Evolutionary conservation across 2,797 vertebrate genomes (phyloP).

Genomic region (Microctenopoma steveboyesi): DNA sequence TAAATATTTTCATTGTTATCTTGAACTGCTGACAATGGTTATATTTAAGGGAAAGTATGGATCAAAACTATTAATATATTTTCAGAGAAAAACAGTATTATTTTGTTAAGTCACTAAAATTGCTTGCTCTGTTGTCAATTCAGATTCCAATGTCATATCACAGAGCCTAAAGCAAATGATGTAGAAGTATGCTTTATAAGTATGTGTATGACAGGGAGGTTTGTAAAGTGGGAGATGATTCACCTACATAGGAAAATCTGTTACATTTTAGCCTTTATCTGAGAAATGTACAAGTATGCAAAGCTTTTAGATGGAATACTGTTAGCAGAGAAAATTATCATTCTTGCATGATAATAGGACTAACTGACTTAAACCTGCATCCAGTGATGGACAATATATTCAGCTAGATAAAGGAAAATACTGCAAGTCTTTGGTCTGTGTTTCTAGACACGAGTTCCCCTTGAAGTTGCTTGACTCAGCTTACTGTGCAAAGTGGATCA

Average conservation of each 20-base stretch:
- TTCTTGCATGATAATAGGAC: constrained; percentile 64
- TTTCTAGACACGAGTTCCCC: constrained; percentile 42
- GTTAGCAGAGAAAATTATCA: constrained; percentile 48
- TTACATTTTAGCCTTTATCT: constrained; percentile 56
- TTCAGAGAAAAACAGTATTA: constrained; percentile 88
- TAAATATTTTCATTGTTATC: constrained; percentile 85
- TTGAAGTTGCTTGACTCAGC: constrained; percentile 51
- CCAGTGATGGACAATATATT: constrained; percentile 56
- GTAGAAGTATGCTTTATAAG: constrained; percentile 89
- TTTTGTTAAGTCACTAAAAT: constrained; percentile 86
- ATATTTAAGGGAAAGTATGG: constrained; percentile 80
- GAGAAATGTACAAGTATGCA: constrained; percentile 71
- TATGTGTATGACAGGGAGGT: constrained; percentile 75
- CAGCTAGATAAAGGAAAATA: constrained; percentile 51
- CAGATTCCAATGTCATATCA: constrained; percentile 80
- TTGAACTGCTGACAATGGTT: constrained; percentile 81
- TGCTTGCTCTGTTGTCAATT: constrained; percentile 87
- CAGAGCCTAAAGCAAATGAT: constrained; percentile 84
- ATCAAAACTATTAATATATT: constrained; percentile 87
- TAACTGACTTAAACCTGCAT: constrained; percentile 47
- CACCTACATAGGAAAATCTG: constrained; percentile 45
- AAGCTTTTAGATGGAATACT: constrained; percentile 65
- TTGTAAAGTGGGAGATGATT: constrained; percentile 56
- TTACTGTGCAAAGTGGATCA: constrained; percentile 63
- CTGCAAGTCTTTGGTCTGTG: constrained; percentile 50